Conservation (phyloP, 2,113 vertebrate species). For the Pithys albifrons region DNA sequence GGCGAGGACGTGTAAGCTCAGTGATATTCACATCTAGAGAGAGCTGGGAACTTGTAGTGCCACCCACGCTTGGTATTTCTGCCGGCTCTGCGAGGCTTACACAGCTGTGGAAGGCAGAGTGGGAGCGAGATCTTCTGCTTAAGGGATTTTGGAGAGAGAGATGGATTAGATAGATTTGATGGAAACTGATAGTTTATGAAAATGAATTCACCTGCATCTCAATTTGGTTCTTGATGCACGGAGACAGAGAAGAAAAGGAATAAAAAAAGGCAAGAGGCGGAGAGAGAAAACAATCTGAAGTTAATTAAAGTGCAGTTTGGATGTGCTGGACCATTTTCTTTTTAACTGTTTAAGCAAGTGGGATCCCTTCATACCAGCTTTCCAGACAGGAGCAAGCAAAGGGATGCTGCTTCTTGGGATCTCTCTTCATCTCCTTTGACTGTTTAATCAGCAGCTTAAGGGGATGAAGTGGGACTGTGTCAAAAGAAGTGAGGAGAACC, state of each 20-base stretch:
- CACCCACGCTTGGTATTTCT: constrained; percentile 66
- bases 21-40: constrained; percentile 59
- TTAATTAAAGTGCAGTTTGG: constrained; percentile 27
- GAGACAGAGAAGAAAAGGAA: neutral
- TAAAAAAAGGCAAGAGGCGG: neutral
- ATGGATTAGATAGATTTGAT: constrained; percentile 52
- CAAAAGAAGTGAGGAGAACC: neutral
- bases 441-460: neutral
- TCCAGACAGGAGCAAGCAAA: neutral
- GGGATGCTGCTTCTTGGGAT: neutral
- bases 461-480: neutral
- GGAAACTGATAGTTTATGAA: constrained; percentile 57
- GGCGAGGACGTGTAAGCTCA: constrained; percentile 56
- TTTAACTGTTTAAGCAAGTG: neutral
- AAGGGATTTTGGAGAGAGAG: constrained; percentile 48
- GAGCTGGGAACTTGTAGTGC: constrained; percentile 57
- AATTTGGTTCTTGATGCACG: constrained; percentile 30
- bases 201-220: constrained; percentile 57
- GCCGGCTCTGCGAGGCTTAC: constrained; percentile 47
- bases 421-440: neutral
- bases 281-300: neutral
- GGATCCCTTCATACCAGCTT: neutral
- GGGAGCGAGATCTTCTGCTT: constrained; percentile 50
- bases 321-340: neutral
- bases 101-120: constrained; percentile 15